phyloP scores from a whole-genome alignment of 1,140 invertebrate species.

The Neodiprion pinetum region DNA sequence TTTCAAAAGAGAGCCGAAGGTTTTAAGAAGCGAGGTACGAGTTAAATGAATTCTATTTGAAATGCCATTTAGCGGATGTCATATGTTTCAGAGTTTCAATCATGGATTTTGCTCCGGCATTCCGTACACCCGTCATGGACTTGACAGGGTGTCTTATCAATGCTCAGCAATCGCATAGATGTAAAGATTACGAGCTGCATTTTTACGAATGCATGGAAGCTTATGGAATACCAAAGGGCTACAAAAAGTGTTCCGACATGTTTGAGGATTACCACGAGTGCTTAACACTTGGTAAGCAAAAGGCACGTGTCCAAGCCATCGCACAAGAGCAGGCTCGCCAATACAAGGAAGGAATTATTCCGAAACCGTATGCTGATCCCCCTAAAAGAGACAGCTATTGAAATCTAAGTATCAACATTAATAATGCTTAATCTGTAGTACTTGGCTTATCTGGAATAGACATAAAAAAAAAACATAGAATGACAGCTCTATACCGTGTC shows the following conservation, averaged over 20 bases:
- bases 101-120: slow-evolving; percentile 66
- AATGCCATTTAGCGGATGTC: no score
- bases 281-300: slow-evolving; percentile 64
- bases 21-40: no score
- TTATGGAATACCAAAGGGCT: slow-evolving; percentile 69
- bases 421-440: background rate
- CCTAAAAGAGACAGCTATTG: slow-evolving; percentile 61
- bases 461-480: background rate
- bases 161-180: slow-evolving; percentile 68
- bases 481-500: background rate
- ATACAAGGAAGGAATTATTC: slow-evolving; percentile 57
- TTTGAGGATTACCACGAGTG: slow-evolving; percentile 75
- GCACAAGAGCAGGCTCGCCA: slow-evolving; percentile 64
- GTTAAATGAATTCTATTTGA: no score
- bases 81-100: background rate
- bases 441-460: background rate
- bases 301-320: slow-evolving; percentile 59
- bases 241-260: slow-evolving; percentile 65
- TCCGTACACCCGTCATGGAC: slow-evolving; percentile 73
- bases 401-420: slow-evolving; percentile 6
- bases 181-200: slow-evolving; percentile 71
- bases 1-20: no score
- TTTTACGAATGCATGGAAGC: slow-evolving; percentile 77
- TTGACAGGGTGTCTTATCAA: slow-evolving; percentile 67
- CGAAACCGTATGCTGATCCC: slow-evolving; percentile 52